Evolutionary conservation across 2,113 vertebrate species (phyloP).

Genomic region (Entelurus aequoreus): DNA sequence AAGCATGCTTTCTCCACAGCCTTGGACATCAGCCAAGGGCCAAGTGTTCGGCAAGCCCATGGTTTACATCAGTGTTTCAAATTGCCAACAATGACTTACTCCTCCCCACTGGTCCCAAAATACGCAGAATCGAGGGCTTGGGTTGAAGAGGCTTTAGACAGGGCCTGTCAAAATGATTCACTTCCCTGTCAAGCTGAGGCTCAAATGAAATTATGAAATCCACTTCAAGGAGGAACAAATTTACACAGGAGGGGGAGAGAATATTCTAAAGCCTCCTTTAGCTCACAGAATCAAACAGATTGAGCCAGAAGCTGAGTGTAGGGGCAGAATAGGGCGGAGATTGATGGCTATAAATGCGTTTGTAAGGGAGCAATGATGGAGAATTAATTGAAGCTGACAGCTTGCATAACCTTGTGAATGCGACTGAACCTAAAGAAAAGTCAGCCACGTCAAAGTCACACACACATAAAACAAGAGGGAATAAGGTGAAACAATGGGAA

Average conservation of each 20-base stretch:
- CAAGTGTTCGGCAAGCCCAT: conserved; percentile 47
- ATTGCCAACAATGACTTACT: conserved; percentile 61
- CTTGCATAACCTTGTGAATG: conserved; percentile 44
- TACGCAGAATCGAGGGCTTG: conserved; percentile 71
- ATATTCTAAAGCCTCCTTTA: conserved; percentile 70
- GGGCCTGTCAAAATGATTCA: conserved; percentile 77
- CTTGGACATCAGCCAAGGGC: conserved; percentile 64
- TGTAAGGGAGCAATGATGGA: conserved; percentile 42
- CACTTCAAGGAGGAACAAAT: conserved; percentile 77
- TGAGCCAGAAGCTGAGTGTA: conserved; percentile 48
- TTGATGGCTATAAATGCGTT: conserved; percentile 45
- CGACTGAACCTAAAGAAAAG: conserved; percentile 26
- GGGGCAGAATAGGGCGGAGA: conserved; percentile 39
- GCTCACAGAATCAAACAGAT: conserved; percentile 60
- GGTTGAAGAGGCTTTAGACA: conserved; percentile 70
- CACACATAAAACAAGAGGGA: conserved; percentile 19
- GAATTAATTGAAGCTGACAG: conserved; percentile 52
- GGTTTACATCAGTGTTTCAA: conserved; percentile 61
- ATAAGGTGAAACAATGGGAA: neutral
- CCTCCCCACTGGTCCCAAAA: conserved; percentile 66
- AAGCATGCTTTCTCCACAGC: conserved; percentile 53
- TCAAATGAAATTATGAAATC: conserved; percentile 78
- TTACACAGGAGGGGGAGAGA: conserved; percentile 61
- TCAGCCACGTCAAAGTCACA: conserved; percentile 8
- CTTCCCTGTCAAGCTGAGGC: conserved; percentile 70